Evolutionary conservation across 1,140 invertebrate genomes (phyloP).

Genomic region (Drosophila arawakana): DNA sequence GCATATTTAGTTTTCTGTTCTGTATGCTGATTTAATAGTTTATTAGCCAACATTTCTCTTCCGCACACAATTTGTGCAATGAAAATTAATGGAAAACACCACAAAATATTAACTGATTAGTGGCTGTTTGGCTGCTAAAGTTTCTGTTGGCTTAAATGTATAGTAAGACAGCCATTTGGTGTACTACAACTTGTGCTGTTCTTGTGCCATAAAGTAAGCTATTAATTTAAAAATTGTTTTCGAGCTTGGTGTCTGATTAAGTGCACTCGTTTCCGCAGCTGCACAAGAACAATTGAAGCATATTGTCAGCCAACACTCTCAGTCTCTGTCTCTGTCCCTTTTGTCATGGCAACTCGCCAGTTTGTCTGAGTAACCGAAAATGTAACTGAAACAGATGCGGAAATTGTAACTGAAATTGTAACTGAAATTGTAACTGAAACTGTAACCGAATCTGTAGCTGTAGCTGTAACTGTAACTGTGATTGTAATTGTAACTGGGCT

Average conservation of each 20-base stretch:
- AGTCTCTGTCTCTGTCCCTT: background rate
- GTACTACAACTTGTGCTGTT: slow-evolving; percentile 3
- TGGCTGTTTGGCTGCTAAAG: background rate
- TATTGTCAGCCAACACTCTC: background rate
- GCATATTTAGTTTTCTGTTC: background rate
- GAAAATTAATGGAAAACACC: slow-evolving; percentile 1
- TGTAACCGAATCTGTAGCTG: slow-evolving; percentile 34
- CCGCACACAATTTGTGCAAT: no score
- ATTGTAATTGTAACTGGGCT: slow-evolving; percentile 32
- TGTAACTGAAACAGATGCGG: background rate
- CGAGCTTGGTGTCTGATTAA: slow-evolving; percentile 18
- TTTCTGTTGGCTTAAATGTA: background rate
- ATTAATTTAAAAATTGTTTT: slow-evolving; percentile 31
- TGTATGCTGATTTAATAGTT: background rate
- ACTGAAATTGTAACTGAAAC: slow-evolving; percentile 4
- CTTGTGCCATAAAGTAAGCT: background rate
- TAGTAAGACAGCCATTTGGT: no score
- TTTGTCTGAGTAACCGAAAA: background rate
- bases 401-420: slow-evolving; percentile 36
- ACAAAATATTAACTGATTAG: slow-evolving; percentile 13
- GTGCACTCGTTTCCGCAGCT: slow-evolving; percentile 32
- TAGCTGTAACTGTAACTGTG: slow-evolving; percentile 19
- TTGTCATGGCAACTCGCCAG: slow-evolving; percentile 31
- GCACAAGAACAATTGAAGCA: slow-evolving; percentile 33
- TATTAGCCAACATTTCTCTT: background rate